phyloP scores from a whole-genome alignment of 2,888 invertebrate genomes.

The Nebria brevicollis region DNA sequence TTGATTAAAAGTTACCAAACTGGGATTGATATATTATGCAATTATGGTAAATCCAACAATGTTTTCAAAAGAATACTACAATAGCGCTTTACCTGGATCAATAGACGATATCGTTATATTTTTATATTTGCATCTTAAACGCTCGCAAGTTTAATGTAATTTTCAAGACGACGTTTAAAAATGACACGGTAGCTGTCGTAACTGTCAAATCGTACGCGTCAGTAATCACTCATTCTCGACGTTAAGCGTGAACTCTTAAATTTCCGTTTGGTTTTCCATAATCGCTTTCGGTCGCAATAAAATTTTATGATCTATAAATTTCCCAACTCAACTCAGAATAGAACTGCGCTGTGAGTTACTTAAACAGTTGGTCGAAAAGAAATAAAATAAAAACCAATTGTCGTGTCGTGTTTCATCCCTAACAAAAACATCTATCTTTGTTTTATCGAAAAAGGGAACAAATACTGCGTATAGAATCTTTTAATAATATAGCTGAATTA shows the following conservation, averaged over 20 bases:
- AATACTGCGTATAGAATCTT: background rate
- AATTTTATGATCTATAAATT: slow-evolving; percentile 46
- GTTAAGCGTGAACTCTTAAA: slow-evolving; percentile 40
- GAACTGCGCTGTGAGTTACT: background rate
- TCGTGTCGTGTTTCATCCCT: background rate
- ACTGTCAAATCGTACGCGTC: slow-evolving; percentile 42
- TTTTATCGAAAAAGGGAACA: background rate
- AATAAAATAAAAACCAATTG: slow-evolving; percentile 2
- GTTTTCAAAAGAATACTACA: background rate
- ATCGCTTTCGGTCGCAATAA: slow-evolving; percentile 46
- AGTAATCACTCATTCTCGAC: slow-evolving; percentile 40
- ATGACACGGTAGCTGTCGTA: slow-evolving; percentile 39
- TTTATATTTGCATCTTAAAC: background rate
- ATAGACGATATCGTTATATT: background rate
- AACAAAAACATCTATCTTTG: background rate
- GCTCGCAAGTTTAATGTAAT: slow-evolving; percentile 25
- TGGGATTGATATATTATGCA: background rate
- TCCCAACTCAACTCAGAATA: slow-evolving; percentile 24
- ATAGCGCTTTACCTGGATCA: background rate
- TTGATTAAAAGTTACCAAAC: too few relatives aligned
- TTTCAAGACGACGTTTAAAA: slow-evolving; percentile 40
- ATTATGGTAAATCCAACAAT: background rate
- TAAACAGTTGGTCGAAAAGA: slow-evolving; percentile 7
- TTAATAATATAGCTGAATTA: too few relatives aligned
- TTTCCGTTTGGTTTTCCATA: slow-evolving; percentile 45